Percentiles rank a stretch among this genome's conserved stretches.
phyloP scores from a whole-genome alignment of 2,113 vertebrate genomes.

The Ciconia stormi region DNA sequence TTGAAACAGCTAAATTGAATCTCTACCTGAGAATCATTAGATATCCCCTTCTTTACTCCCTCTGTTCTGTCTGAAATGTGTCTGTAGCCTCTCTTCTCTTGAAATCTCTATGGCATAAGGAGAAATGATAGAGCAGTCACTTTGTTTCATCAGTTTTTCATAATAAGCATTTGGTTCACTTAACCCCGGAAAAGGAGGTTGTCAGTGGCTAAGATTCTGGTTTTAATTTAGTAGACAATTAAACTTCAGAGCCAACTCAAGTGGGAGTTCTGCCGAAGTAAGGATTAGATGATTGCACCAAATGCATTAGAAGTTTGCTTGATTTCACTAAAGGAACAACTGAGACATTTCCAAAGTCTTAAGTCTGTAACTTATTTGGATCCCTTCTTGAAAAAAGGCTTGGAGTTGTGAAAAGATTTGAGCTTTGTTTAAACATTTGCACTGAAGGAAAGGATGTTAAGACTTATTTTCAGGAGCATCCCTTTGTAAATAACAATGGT shows the following conservation, averaged over 20 bases:
- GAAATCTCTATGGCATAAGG: background rate
- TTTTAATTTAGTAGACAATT: background rate
- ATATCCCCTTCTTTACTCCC: background rate
- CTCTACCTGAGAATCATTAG: background rate
- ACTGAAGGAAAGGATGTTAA: background rate
- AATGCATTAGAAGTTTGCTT: background rate
- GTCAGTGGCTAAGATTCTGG: background rate
- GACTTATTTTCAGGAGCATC: background rate
- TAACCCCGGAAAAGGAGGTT: background rate
- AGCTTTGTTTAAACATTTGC: background rate
- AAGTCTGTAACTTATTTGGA: fast-evolving
- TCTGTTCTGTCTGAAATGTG: background rate
- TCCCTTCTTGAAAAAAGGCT: background rate
- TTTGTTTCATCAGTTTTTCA: background rate
- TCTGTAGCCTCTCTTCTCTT: background rate
- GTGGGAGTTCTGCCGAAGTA: background rate
- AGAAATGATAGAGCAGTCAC: background rate
- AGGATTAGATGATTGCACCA: background rate
- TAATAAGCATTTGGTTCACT: background rate
- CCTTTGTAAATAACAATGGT: background rate
- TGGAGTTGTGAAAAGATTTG: background rate
- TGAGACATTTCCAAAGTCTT: background rate
- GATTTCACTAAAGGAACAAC: background rate
- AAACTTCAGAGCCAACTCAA: background rate
- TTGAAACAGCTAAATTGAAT: background rate